Base-by-base conservation (phyloP, 2,888 invertebrate genomes). In the Girardia tigrina region DNA sequence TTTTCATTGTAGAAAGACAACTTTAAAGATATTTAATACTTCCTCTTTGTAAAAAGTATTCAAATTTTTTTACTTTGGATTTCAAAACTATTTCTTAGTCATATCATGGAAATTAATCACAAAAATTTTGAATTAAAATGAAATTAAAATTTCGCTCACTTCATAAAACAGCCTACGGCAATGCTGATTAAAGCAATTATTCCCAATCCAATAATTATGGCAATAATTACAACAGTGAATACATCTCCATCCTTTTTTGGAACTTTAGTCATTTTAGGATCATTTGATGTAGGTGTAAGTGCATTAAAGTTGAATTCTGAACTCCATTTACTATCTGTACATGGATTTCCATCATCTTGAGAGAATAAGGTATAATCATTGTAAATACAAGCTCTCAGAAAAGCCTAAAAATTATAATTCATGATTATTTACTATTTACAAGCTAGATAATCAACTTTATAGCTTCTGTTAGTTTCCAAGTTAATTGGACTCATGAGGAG, bases 111-210 rank as follows among this genome's bases (percentile, higher is more conserved):
- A n/a, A n/a, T 36, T 12, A 8, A 36, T 36, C 36, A 36, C 36
- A 12, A 36, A 36, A 20, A 56, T 56, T 56, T 56, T 56, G 4
- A 16, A 12, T 56, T 56, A 12, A 56, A 56, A 56, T 56, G n/a
- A n/a, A n/a, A n/a, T n/a, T n/a, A n/a, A n/a, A n/a, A n/a, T n/a
- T 28, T 2, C 36, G 29, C 73, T 8, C 36, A 75, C 75, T 70
- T 56, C 75, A 75, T 75, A 56, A 76, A 75, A 42, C 76, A 76
- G 42, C 76, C 76, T n/a, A 76, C 74, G 1, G 75, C 75, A 75
- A 76, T 76, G 56, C 76, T 76, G 26, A 76, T 70, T 36, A 76
- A 26, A 2, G 76, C 76, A 8, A 75, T 70, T 6, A 76, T 23
- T n/a, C 75, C 76, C 26, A 76, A 42, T 23, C 56, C 70, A 42